Evolutionary conservation across 2,888 invertebrate genomes (phyloP).

Genomic region (Maniola hyperantus): DNA sequence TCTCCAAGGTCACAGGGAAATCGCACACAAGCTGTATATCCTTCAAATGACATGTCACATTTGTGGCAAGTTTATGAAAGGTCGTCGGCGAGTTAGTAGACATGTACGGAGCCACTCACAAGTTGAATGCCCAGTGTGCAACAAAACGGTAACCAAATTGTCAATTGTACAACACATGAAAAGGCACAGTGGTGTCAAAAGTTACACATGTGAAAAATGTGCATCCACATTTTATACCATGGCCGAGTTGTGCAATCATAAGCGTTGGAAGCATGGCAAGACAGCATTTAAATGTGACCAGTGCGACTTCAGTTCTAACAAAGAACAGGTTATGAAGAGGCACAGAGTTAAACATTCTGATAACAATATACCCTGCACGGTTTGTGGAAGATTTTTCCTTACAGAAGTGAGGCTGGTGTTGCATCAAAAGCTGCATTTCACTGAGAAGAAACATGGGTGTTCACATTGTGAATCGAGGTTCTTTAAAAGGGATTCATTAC

Average conservation of each 20-base stretch:
- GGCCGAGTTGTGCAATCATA: conserved; percentile 63
- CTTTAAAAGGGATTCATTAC: conserved; percentile 48
- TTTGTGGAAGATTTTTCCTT: conserved; percentile 62
- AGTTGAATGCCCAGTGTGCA: conserved; percentile 54
- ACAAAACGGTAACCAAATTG: conserved; percentile 52
- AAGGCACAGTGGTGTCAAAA: conserved; percentile 59
- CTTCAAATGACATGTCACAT: conserved; percentile 60
- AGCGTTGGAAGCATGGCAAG: conserved; percentile 52
- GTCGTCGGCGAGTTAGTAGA: conserved; percentile 54
- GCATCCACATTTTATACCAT: conserved; percentile 60
- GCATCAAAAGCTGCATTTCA: conserved; percentile 60
- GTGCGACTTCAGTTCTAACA: conserved; percentile 55
- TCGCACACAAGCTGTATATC: conserved; percentile 52
- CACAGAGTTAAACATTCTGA: conserved; percentile 57
- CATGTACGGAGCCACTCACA: conserved; percentile 56
- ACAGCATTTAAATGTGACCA: conserved; percentile 54
- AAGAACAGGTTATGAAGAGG: conserved; percentile 45
- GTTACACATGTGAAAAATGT: conserved; percentile 64
- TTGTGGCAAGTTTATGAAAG: conserved; percentile 63
- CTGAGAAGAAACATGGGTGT: conserved; percentile 57
- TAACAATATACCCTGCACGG: conserved; percentile 54
- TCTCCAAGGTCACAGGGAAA: conserved; percentile 58
- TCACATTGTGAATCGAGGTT: conserved; percentile 57
- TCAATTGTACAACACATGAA: conserved; percentile 54
- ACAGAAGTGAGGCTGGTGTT: conserved; percentile 50